Conservation (phyloP, 37 sponge, comb jelly and placozoan genomes). For the Eunapius fragilis region DNA sequence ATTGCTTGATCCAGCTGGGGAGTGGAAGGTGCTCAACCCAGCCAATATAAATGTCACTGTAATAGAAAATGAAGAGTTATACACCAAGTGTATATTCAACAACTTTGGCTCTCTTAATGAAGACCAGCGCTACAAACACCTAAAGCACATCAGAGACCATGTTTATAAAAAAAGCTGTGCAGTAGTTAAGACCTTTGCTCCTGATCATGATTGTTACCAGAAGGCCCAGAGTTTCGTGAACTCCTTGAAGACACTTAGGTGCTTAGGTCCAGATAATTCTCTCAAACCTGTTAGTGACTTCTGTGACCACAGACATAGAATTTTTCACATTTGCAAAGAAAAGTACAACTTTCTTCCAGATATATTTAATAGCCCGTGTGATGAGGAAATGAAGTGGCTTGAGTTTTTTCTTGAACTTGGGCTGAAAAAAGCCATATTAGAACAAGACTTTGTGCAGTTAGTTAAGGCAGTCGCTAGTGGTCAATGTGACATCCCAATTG, state of each 20-base stretch:
- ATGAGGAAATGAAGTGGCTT: slow-evolving; percentile 23
- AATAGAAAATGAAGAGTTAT: slow-evolving; percentile 21
- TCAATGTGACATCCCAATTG: neutral
- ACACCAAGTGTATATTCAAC: slow-evolving; percentile 40
- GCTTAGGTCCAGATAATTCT: slow-evolving; percentile 24
- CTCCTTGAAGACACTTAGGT: slow-evolving; percentile 3
- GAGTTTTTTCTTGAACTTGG: slow-evolving; percentile 34
- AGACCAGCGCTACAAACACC: slow-evolving; percentile 38
- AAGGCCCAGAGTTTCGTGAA: neutral
- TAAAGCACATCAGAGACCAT: slow-evolving; percentile 47
- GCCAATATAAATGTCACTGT: neutral
- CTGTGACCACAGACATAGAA: slow-evolving; percentile 8
- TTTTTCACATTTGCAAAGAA: slow-evolving; percentile 27
- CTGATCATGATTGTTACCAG: neutral
- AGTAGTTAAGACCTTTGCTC: neutral
- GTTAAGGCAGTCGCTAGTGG: slow-evolving; percentile 3
- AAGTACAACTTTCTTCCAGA: slow-evolving; percentile 28
- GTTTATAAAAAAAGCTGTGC: neutral
- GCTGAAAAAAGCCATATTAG: neutral
- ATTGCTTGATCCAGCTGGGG: slow-evolving; percentile 19
- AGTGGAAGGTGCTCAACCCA: slow-evolving; percentile 13
- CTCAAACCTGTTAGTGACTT: slow-evolving; percentile 20
- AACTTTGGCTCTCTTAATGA: slow-evolving; percentile 26
- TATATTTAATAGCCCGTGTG: neutral
- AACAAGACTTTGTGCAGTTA: slow-evolving; percentile 29